Percentiles rank a stretch among this genome's conserved stretches.
Conservation (phyloP, 2,888 invertebrate species). For the Cheilosia vulpina region DNA sequence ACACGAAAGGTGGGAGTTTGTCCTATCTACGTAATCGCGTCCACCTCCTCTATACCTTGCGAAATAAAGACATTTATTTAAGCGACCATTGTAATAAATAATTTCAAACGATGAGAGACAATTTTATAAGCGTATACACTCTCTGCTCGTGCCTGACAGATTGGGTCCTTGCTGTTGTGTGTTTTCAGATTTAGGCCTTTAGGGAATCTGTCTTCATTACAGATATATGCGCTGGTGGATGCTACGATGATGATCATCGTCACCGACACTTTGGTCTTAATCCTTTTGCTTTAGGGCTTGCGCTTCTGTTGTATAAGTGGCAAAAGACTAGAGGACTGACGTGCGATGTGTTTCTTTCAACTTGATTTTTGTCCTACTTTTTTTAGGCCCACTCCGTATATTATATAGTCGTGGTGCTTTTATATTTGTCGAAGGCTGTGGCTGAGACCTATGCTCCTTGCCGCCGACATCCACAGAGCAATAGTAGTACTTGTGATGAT, state of each 20-base stretch:
- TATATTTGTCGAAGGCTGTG: conserved; percentile 18
- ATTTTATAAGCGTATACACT: conserved; percentile 53
- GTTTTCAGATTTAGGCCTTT: conserved; percentile 44
- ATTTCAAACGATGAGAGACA: conserved; percentile 66
- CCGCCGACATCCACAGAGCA: conserved; percentile 22
- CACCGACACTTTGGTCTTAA: conserved; percentile 37
- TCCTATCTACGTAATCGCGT: conserved; percentile 2
- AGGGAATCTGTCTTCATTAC: conserved; percentile 51
- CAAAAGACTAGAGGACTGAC: conserved; percentile 61
- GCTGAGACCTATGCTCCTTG: conserved; percentile 38
- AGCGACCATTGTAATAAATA: conserved; percentile 63
- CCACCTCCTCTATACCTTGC: conserved; percentile 24
- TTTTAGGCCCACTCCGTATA: conserved; percentile 21
- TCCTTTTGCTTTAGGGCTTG: conserved; percentile 36
- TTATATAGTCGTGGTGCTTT: conserved; percentile 24
- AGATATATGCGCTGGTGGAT: not conserved
- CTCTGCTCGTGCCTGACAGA: conserved; percentile 35
- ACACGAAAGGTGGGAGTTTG: not conserved
- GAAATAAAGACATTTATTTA: conserved; percentile 62
- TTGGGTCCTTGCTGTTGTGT: conserved; percentile 39
- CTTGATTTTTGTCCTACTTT: conserved; percentile 51
- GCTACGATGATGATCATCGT: conserved; percentile 33
- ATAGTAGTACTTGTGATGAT: not conserved
- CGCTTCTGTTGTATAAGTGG: conserved; percentile 49
- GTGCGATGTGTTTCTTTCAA: conserved; percentile 66